A percentile compares a stretch with the other conserved stretches of the same genome.
Conservation (phyloP, 2,113 vertebrate species). For the Amphilophus citrinellus region DNA sequence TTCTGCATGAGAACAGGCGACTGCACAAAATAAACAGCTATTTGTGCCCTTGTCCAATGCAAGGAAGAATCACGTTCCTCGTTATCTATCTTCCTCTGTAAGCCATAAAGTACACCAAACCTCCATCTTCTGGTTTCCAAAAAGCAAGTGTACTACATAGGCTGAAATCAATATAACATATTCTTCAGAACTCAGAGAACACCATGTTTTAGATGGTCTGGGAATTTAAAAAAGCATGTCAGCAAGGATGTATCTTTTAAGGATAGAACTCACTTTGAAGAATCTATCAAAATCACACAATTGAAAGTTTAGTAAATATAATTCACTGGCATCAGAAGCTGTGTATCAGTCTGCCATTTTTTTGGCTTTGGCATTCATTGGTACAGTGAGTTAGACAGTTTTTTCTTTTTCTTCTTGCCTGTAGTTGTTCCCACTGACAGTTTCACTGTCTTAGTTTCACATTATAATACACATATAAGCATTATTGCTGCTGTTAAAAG, state of each 20-base stretch:
- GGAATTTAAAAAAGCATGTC: constrained; percentile 16
- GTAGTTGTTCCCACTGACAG: neutral
- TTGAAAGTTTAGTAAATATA: constrained; percentile 2
- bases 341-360: neutral
- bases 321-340: constrained; percentile 3
- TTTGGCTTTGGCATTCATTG: neutral
- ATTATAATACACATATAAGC: neutral
- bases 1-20: neutral
- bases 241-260: constrained; percentile 1
- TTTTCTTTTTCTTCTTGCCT: neutral
- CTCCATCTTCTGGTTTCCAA: neutral
- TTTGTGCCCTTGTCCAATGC: neutral
- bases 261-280: constrained; percentile 12
- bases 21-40: neutral
- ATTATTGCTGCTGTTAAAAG: neutral
- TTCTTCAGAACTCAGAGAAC: constrained; percentile 3
- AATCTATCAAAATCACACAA: constrained; percentile 7
- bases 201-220: constrained; percentile 8
- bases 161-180: constrained; percentile 28
- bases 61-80: neutral
- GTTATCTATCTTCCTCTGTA: constrained; percentile 1
- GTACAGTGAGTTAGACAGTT: neutral
- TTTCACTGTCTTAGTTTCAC: neutral
- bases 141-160: neutral
- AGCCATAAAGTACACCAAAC: constrained; percentile 7